Conservation (phyloP, 1,140 invertebrate genomes). For the Drosophila erecta region DNA sequence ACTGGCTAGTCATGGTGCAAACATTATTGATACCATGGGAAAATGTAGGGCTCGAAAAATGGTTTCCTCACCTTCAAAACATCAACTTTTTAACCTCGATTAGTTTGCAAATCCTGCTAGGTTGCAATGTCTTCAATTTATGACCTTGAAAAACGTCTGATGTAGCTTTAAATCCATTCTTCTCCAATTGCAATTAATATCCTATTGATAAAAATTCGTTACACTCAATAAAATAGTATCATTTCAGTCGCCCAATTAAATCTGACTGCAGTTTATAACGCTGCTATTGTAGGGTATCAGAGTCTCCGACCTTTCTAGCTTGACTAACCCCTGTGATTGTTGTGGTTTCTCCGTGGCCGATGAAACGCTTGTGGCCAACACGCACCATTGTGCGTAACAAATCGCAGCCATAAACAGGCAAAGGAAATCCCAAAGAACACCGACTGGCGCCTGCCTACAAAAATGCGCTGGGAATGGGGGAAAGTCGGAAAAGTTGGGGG, state of each 20-base stretch:
- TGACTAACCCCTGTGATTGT: constrained; percentile 6
- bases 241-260: neutral
- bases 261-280: constrained; percentile 2
- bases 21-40: neutral
- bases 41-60: neutral
- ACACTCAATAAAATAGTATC: neutral
- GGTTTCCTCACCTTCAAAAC: neutral
- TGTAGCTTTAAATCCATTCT: no score
- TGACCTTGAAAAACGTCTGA: neutral
- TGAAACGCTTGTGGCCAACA: constrained; percentile 64
- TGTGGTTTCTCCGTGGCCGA: constrained; percentile 31
- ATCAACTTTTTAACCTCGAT: neutral
- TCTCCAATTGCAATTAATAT: neutral
- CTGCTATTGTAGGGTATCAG: constrained; percentile 14
- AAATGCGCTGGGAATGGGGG: neutral
- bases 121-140: neutral
- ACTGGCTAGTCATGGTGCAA: neutral
- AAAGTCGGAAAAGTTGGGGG: neutral
- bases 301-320: constrained; percentile 11
- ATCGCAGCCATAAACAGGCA: constrained; percentile 77
- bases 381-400: constrained; percentile 80
- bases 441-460: constrained; percentile 48
- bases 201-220: neutral
- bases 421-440: constrained; percentile 52
- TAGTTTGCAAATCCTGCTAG: neutral